These are phyloP conservation scores for Sander vitreus DNA, from an alignment of 2,113 vertebrate genomes.

Conservation along the genomic window DNA sequence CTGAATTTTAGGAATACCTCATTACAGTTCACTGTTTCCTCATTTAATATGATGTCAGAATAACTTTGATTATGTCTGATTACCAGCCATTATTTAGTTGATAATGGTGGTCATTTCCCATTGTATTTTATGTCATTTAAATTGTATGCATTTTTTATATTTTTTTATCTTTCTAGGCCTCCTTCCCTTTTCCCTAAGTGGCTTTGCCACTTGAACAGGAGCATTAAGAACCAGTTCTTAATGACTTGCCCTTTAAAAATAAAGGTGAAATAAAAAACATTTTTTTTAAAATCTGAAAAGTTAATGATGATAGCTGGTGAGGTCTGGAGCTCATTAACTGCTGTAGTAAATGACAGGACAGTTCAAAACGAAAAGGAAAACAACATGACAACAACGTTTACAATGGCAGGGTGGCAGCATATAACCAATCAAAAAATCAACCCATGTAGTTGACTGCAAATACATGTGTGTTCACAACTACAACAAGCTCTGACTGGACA, in stretches of 20 bases:
- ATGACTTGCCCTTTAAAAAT: too few relatives aligned
- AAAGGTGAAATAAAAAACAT: too few relatives aligned
- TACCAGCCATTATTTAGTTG: background rate
- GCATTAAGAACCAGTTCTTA: too few relatives aligned
- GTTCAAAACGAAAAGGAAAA: background rate
- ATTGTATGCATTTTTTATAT: too few relatives aligned
- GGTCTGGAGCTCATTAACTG: background rate
- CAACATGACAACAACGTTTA: background rate
- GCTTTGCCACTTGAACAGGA: too few relatives aligned
- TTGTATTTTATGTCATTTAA: too few relatives aligned
- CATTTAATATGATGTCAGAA: background rate
- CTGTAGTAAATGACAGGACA: background rate
- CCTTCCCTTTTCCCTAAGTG: too few relatives aligned
- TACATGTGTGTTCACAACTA: conserved; percentile 48
- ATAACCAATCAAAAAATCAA: conserved; percentile 16
- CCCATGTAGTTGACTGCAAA: conserved; percentile 28
- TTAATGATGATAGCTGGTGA: background rate
- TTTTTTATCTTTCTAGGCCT: too few relatives aligned
- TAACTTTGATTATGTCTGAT: conserved; percentile 4
- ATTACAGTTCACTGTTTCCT: background rate
- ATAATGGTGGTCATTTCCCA: background rate
- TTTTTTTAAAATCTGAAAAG: background rate
- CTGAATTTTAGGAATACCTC: background rate
- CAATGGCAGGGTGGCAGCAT: background rate
- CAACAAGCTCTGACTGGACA: conserved; percentile 12